phyloP scores from a whole-genome alignment of 2,797 vertebrate genomes.

The Chiroxiphia lanceolata region DNA sequence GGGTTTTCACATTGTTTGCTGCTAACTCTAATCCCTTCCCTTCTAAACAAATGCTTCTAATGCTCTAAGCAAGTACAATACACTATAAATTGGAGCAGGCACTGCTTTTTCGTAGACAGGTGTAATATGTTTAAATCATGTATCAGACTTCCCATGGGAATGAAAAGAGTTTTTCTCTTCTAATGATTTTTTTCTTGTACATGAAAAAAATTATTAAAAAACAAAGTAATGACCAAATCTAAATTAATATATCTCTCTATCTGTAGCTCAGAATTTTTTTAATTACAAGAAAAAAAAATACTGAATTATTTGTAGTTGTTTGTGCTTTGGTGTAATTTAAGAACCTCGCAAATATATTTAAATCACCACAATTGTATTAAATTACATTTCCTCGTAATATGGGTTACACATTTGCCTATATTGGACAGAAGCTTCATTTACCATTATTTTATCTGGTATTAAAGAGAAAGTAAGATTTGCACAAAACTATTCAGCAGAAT shows the following conservation, averaged over 20 bases:
- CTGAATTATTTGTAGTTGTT: background rate
- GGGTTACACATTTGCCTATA: background rate
- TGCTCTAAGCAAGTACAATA: background rate
- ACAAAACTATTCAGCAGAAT: background rate
- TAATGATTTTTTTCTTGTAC: background rate
- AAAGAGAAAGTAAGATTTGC: background rate
- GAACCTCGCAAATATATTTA: background rate
- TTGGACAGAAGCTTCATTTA: background rate
- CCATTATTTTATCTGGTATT: background rate
- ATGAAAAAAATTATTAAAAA: background rate
- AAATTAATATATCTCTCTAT: background rate
- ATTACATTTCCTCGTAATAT: background rate
- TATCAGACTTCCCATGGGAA: background rate
- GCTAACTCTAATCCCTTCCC: background rate
- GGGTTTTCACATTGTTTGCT: background rate
- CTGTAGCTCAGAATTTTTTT: background rate
- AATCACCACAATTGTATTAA: background rate
- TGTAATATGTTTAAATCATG: background rate
- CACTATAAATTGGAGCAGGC: background rate
- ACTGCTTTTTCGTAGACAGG: background rate
- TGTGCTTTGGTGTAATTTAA: background rate
- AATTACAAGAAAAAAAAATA: background rate
- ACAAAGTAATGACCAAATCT: background rate
- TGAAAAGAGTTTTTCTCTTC: background rate
- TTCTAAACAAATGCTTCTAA: background rate